These are phyloP conservation scores for Microchirus variegatus DNA, from an alignment of 2,797 vertebrate species.

Conservation along the genomic window DNA sequence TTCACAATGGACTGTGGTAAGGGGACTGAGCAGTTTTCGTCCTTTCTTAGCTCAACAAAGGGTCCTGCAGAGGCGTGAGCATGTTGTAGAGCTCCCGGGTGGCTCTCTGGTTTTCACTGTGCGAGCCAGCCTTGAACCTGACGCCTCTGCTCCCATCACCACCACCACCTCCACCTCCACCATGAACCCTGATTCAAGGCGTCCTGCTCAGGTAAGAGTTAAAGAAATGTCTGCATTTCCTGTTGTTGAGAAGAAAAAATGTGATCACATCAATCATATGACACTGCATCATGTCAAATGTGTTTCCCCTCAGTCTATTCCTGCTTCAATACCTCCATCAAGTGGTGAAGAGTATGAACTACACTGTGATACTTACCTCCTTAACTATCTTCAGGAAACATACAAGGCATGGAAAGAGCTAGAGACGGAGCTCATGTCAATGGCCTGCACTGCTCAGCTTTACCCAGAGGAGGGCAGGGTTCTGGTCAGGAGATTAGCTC, in stretches of 20 bases:
- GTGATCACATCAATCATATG: too few relatives aligned
- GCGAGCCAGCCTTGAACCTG: not conserved
- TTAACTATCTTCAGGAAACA: slow-evolving; percentile 47
- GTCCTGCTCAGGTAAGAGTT: slow-evolving; percentile 11
- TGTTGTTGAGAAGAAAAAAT: too few relatives aligned
- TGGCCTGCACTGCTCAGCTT: slow-evolving; percentile 45
- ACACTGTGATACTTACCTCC: slow-evolving; percentile 20
- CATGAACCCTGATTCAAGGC: not conserved
- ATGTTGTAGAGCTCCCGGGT: slow-evolving; percentile 16
- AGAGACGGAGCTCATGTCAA: slow-evolving; percentile 13
- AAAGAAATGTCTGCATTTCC: not conserved
- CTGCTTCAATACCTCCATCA: not conserved
- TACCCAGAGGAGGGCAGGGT: slow-evolving; percentile 36
- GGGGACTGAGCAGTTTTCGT: too few relatives aligned
- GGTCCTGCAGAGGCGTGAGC: slow-evolving; percentile 29
- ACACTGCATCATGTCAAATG: too few relatives aligned
- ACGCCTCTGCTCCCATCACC: not conserved
- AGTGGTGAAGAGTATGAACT: slow-evolving; percentile 20
- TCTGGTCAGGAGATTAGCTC: slow-evolving; percentile 19
- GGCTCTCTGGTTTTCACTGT: slow-evolving; percentile 26
- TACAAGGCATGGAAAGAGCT: slow-evolving; percentile 29
- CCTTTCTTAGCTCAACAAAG: slow-evolving; percentile 39
- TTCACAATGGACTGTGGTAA: too few relatives aligned
- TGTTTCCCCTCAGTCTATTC: not conserved
- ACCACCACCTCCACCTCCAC: too few relatives aligned